Conservation (phyloP, 2,797 vertebrate genomes). For the Falco cherrug region DNA sequence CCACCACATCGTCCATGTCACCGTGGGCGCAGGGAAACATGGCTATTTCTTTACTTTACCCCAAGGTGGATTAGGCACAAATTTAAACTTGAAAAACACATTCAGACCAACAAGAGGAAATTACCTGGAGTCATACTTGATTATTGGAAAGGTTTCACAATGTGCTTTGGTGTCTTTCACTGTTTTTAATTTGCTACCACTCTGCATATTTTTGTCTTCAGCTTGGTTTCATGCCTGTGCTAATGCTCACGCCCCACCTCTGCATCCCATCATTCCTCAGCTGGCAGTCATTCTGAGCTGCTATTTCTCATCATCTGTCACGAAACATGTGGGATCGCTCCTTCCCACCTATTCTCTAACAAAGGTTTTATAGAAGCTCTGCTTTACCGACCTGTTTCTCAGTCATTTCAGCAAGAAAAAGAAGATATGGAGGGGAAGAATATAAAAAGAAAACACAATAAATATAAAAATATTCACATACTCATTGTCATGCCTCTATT, state of each 20-base stretch:
- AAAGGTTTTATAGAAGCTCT: neutral
- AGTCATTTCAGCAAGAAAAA: neutral
- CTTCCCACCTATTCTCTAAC: neutral
- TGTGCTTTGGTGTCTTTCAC: constrained; percentile 3
- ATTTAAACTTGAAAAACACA: neutral
- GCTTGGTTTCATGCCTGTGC: neutral
- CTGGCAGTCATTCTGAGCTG: neutral
- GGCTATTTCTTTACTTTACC: neutral
- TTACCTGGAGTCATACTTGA: neutral
- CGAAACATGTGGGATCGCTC: neutral
- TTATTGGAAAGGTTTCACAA: neutral
- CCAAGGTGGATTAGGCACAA: neutral
- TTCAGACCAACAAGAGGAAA: neutral
- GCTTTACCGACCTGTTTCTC: neutral
- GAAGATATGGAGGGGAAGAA: neutral
- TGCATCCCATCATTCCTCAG: neutral
- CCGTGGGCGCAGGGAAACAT: fast-evolving
- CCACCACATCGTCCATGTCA: neutral
- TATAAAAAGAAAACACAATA: neutral
- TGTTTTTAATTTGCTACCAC: neutral
- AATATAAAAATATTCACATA: neutral
- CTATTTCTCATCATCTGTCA: neutral
- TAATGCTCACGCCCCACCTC: neutral
- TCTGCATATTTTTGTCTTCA: neutral
- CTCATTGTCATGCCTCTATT: neutral